Evolutionary conservation across 1,140 invertebrate species (phyloP).

Genomic region (Pygmarrhopalites habei): DNA sequence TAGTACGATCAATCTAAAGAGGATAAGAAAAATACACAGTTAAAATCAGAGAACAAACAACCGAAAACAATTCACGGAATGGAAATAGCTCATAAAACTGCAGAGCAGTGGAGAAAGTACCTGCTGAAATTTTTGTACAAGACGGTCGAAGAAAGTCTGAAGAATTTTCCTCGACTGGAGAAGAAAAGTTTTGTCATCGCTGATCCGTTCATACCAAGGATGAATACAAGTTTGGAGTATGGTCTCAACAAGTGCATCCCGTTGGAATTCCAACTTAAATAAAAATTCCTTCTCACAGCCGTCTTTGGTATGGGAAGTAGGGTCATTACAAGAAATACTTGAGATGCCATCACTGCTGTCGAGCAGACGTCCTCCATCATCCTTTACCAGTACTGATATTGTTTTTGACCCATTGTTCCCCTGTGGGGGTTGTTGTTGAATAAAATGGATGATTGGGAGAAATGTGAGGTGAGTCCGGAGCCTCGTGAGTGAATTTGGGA

Average conservation of each 20-base stretch:
- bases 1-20: constrained; percentile 31
- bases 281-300: constrained; percentile 2
- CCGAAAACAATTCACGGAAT: background rate
- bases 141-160: constrained; percentile 15
- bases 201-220: constrained; percentile 35
- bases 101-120: constrained; percentile 2
- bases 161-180: constrained; percentile 20
- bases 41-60: background rate
- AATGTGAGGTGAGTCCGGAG: constrained; percentile 27
- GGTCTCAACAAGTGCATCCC: constrained; percentile 24
- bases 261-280: constrained; percentile 17
- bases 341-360: too few species aligned
- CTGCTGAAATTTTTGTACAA: constrained; percentile 23
- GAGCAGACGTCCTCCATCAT: too few species aligned
- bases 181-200: constrained; percentile 30
- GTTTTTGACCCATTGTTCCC: too few species aligned
- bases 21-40: background rate
- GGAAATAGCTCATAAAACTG: background rate
- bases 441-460: constrained; percentile 30
- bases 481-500: constrained; percentile 1
- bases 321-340: background rate
- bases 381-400: too few species aligned
- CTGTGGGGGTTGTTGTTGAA: constrained; percentile 14
- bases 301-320: background rate
- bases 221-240: constrained; percentile 29